Evolutionary conservation across 2,113 vertebrate species (phyloP).

Genomic region (Geococcyx californianus): DNA sequence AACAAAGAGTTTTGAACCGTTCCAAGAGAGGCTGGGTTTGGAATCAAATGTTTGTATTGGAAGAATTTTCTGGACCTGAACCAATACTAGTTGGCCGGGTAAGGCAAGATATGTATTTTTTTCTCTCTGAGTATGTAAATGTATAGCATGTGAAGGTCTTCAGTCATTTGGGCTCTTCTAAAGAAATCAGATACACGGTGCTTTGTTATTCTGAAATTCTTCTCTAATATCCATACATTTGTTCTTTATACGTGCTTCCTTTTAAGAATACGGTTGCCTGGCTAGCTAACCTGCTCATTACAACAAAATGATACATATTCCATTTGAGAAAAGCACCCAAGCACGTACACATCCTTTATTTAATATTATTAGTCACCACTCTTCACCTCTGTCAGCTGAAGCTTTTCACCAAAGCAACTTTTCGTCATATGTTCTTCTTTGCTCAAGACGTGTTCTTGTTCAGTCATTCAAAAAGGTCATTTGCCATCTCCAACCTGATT

Average conservation of each 20-base stretch:
- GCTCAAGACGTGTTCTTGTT: background rate
- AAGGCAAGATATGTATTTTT: slow-evolving; percentile 70
- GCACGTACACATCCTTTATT: background rate
- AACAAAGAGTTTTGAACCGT: slow-evolving; percentile 91
- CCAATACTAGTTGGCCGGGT: slow-evolving; percentile 99
- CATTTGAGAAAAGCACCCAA: background rate
- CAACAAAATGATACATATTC: background rate
- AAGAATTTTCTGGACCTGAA: slow-evolving; percentile 99
- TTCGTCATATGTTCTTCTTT: background rate
- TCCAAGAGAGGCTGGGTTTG: slow-evolving; percentile 99
- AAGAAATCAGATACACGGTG: background rate
- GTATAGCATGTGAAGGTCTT: background rate
- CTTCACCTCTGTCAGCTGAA: background rate
- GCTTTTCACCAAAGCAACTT: background rate
- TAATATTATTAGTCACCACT: background rate
- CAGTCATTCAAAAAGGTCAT: background rate
- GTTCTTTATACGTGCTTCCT: background rate
- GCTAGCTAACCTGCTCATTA: background rate
- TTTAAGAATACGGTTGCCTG: background rate
- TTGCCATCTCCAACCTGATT: background rate
- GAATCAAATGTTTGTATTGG: slow-evolving; percentile 99
- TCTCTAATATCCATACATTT: background rate
- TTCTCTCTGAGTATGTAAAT: background rate
- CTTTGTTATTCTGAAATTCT: background rate
- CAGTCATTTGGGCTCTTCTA: background rate